Base-by-base conservation (phyloP, 2,888 invertebrate genomes). In the Laspeyria flexula region DNA sequence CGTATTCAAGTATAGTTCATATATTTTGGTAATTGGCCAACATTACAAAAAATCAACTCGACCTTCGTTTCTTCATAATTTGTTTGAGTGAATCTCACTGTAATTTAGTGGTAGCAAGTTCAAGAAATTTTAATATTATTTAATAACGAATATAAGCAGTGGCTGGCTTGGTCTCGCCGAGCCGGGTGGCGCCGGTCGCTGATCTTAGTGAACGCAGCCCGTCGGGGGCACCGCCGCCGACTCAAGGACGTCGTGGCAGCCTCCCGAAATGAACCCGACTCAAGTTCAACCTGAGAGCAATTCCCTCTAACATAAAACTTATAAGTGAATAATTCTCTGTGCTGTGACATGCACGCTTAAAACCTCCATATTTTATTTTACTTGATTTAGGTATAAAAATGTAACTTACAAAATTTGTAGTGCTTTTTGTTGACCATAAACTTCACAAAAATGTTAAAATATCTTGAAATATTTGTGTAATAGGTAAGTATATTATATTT, bases 271-370 rank as follows among this genome's bases (percentile, higher is more conserved):
- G 66, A 67, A 67, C 70, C 57, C 58, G 52, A 42, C 55, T 61
- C 64, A 65, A 64, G 67, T 69, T 75, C 74, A 69, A 65, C 43
- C 60, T 52, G 39, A 55, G 55, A 58, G 37, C 46, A 70, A 63
- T 64, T 62, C 65, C 55, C 65, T 12, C 21, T 48, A 48, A 29
- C 43, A 35, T 34, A 15, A 29, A 48, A 39, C 40, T 16, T 42
- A 13, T 10, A 9, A 23, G 15, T 7, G 21, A 21, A 30, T 13
- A 21, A 23, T 42, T 42, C n/a, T n/a, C n/a, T n/a, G n/a, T n/a
- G n/a, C n/a, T n/a, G n/a, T n/a, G n/a, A n/a, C n/a, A n/a, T n/a
- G n/a, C n/a, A n/a, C n/a, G n/a, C n/a, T n/a, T n/a, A n/a, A n/a
- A n/a, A n/a, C n/a, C n/a, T n/a, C n/a, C n/a, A n/a, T n/a, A n/a